These are phyloP conservation scores for Phengaris arion DNA, from an alignment of 2,888 invertebrate genomes.

Conservation along the genomic window DNA sequence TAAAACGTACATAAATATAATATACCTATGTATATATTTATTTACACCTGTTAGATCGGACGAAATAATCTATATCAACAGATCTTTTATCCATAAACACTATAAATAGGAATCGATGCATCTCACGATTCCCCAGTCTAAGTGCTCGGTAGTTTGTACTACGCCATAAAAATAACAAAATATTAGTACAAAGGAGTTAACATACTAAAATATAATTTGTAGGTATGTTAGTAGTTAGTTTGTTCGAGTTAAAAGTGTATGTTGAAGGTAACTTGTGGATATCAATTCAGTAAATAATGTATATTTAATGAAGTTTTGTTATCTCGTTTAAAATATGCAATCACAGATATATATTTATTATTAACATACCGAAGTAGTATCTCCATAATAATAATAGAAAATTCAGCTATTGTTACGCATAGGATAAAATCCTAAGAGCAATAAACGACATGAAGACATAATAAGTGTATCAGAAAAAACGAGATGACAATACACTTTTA, in stretches of 20 bases:
- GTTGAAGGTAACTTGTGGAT: not conserved
- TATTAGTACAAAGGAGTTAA: not conserved
- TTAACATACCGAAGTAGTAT: not conserved
- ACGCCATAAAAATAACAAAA: conserved; percentile 8
- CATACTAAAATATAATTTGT: not conserved
- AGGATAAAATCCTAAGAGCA: not conserved
- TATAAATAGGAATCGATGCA: not conserved
- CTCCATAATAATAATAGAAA: not conserved
- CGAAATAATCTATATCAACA: conserved; percentile 17
- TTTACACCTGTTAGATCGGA: not conserved
- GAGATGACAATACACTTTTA: not conserved
- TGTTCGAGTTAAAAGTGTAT: not conserved
- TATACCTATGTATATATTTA: not conserved
- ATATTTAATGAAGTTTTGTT: conserved; percentile 26
- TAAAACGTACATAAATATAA: conserved; percentile 2
- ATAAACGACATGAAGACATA: not conserved
- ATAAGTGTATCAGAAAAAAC: not conserved
- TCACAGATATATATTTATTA: conserved; percentile 22
- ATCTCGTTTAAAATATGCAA: not conserved
- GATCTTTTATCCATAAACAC: not conserved
- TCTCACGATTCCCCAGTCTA: conserved; percentile 16
- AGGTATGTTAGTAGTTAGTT: not conserved
- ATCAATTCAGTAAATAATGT: conserved; percentile 20
- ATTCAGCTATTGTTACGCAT: not conserved
- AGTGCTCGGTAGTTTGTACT: conserved; percentile 13